These are phyloP conservation scores for Euzophera pinguis DNA, from an alignment of 2,888 invertebrate genomes.

Conservation along the genomic window DNA sequence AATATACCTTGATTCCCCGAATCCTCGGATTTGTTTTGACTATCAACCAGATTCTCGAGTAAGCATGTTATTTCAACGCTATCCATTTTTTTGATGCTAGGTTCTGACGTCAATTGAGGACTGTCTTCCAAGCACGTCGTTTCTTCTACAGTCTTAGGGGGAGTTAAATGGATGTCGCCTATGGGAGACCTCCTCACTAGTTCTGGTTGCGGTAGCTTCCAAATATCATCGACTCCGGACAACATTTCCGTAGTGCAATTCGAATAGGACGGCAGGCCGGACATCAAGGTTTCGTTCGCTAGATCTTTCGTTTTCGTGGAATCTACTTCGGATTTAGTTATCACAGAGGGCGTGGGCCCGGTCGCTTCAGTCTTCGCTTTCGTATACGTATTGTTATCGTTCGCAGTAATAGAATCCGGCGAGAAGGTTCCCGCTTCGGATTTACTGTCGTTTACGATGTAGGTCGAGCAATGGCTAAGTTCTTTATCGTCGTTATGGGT, in stretches of 20 bases:
- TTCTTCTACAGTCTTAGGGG: slow-evolving; percentile 35
- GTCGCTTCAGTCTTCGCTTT: slow-evolving; percentile 52
- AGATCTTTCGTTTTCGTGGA: slow-evolving; percentile 63
- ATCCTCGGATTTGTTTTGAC: slow-evolving; percentile 30
- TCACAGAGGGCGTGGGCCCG: slow-evolving; percentile 40
- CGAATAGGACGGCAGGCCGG: slow-evolving; percentile 60
- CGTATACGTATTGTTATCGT: slow-evolving; percentile 64
- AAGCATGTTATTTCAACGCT: slow-evolving; percentile 64
- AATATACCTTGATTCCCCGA: slow-evolving; percentile 28
- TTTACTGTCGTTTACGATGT: slow-evolving; percentile 64
- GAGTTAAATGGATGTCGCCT: slow-evolving; percentile 38
- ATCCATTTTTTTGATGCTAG: slow-evolving; percentile 56
- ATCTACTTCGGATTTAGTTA: slow-evolving; percentile 55
- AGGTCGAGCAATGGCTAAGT: slow-evolving; percentile 61
- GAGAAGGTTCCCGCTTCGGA: slow-evolving; percentile 65
- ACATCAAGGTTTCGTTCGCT: slow-evolving; percentile 62
- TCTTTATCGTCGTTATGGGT: slow-evolving; percentile 64
- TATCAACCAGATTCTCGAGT: slow-evolving; percentile 42
- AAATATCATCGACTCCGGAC: slow-evolving; percentile 51
- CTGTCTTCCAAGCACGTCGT: slow-evolving; percentile 23
- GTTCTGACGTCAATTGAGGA: slow-evolving; percentile 42
- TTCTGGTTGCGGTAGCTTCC: slow-evolving; percentile 61
- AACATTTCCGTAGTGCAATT: slow-evolving; percentile 60
- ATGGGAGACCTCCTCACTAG: slow-evolving; percentile 55
- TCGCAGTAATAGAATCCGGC: slow-evolving; percentile 66